Evolutionary conservation across 2,888 invertebrate species (phyloP).

Genomic region (Drosophila hawaiiensis): DNA sequence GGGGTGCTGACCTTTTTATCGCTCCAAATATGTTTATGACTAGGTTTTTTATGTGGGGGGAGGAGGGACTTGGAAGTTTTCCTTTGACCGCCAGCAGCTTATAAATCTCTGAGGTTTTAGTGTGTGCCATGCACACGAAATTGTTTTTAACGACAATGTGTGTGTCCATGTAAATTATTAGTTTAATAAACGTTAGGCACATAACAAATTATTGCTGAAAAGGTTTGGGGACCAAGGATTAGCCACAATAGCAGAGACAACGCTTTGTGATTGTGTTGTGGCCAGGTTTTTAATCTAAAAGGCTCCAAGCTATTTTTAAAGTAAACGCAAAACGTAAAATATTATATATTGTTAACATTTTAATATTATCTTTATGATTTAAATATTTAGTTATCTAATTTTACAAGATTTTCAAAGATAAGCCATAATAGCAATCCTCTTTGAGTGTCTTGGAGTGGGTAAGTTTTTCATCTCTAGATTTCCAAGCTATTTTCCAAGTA

Average conservation of each 20-base stretch:
- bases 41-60: slow-evolving; percentile 14
- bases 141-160: slow-evolving; percentile 81
- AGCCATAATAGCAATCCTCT: not conserved
- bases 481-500: not conserved
- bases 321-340: accelerated
- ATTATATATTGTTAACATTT: not conserved
- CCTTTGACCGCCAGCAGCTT: slow-evolving; percentile 38
- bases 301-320: not conserved
- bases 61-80: not conserved
- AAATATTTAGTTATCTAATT: not conserved
- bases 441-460: not conserved
- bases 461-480: no score
- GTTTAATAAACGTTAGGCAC: slow-evolving; percentile 74
- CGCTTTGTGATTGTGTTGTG: not conserved
- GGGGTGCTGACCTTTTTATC: slow-evolving; percentile 75
- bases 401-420: not conserved
- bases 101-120: slow-evolving; percentile 64
- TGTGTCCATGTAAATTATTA: slow-evolving; percentile 78
- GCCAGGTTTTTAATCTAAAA: no score
- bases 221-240: slow-evolving; percentile 1
- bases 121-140: slow-evolving; percentile 61
- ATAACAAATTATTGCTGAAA: slow-evolving; percentile 47
- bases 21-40: slow-evolving; percentile 82
- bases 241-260: slow-evolving; percentile 3
- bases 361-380: no score